Evolutionary conservation across 2,888 invertebrate genomes (phyloP), one percentile per base, ranked within the genome.

Genomic region (Hydrotaea cyrtoneurina): DNA sequence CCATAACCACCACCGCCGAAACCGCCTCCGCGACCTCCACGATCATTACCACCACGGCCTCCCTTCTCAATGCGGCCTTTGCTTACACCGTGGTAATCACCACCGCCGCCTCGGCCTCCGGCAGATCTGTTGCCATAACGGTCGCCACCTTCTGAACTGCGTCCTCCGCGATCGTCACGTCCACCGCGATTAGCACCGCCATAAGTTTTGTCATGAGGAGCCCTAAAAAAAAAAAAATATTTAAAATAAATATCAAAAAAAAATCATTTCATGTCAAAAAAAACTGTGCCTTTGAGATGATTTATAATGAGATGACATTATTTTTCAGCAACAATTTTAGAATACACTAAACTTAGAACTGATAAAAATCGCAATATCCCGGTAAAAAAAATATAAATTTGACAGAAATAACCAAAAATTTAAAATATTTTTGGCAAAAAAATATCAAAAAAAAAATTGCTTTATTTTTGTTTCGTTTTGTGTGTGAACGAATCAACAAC

Each of bases 41-140:
- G 84, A 10, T 86, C 87, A 66, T 82, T 84, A 4, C 86, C 82
- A 15, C 86, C 82, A 17, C 86, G 80, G 0, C 87, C 87, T 62
- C 89, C 89, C 78, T 92, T 91, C 83, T 91, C 92, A 72, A 91
- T 86, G 55, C 91, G 90, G 50, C 91, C 91, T 75, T 90, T 89
- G 59, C 90, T 89, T 0, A 91, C 89, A 23, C 91, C 92, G 50
- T 90, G 89, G 43, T 88, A 93, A 97, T 98, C 93, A 97, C 98
- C 92, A 97, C 93, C 93, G 97, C 98, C 98, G 97, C 98, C 93
- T 97, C 98, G 98, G 97, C 98, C 93, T 97, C 98, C 98, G 57
- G 97, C 97, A 78, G 88, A 89, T 59, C 88, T 91, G 96, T 96
- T 62, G 97, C 98, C 93, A 98, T 98, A 92, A 96, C 98, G 53